Conservation (phyloP, 2,888 invertebrate species). For the Amiota mariae region DNA sequence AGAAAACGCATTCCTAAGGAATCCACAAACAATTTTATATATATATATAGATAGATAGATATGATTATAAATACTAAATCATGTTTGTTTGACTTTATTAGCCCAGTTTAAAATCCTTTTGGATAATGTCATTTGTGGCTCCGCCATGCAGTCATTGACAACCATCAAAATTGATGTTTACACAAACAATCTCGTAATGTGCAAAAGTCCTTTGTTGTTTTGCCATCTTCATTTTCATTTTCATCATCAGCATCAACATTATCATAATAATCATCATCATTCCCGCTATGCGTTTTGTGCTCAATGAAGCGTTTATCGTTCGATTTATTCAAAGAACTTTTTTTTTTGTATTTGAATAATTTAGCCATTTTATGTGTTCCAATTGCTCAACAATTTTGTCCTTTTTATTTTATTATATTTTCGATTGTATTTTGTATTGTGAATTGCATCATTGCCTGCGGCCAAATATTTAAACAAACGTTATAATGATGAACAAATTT, state of each 20-base stretch:
- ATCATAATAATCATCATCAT: too few species aligned
- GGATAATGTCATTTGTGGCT: slow-evolving; percentile 27
- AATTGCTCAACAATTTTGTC: slow-evolving; percentile 1
- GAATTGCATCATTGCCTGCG: slow-evolving; percentile 28
- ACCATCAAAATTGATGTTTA: not conserved
- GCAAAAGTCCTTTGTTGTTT: slow-evolving; percentile 17
- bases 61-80: not conserved
- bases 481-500: too few species aligned
- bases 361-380: slow-evolving; percentile 17
- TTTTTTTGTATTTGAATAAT: slow-evolving; percentile 14
- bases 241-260: slow-evolving; percentile 5
- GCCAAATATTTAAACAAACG: slow-evolving; percentile 33
- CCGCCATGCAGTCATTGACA: slow-evolving; percentile 25
- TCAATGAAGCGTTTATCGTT: slow-evolving; percentile 28
- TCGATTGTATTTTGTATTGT: not conserved
- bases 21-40: too few species aligned
- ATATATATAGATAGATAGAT: too few species aligned
- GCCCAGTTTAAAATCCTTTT: slow-evolving; percentile 17
- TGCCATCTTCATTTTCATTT: too few species aligned
- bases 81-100: not conserved
- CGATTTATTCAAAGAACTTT: too few species aligned
- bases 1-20: too few species aligned
- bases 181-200: not conserved
- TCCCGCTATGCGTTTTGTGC: slow-evolving; percentile 9
- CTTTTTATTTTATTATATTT: not conserved